These are phyloP conservation scores for Chelon auratus DNA, from an alignment of 2,797 vertebrate genomes.

Conservation along the genomic window DNA sequence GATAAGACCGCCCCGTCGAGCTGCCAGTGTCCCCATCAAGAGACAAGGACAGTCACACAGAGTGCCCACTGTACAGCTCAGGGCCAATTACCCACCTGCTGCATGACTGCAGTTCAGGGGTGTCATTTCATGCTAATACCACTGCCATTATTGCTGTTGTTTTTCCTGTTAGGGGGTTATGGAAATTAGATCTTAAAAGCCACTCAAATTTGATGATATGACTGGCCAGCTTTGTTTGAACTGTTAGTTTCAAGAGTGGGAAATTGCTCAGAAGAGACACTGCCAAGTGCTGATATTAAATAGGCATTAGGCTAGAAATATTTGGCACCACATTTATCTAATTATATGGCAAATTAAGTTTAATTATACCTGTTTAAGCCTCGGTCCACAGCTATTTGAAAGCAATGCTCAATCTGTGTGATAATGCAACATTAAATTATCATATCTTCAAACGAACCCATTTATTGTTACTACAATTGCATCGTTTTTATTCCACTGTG, in stretches of 20 bases:
- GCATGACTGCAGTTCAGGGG: conserved; percentile 64
- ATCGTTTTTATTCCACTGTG: neutral
- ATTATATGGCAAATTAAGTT: conserved; percentile 32
- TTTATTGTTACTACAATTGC: neutral
- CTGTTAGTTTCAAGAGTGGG: conserved; percentile 53
- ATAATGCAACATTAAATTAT: conserved; percentile 21
- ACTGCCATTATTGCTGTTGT: conserved; percentile 70
- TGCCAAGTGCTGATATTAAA: conserved; percentile 32
- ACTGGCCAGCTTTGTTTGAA: conserved; percentile 45
- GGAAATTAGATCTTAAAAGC: conserved; percentile 72
- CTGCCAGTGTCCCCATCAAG: conserved; percentile 55
- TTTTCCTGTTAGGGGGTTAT: conserved; percentile 70
- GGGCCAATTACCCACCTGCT: conserved; percentile 83
- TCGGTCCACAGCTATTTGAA: conserved; percentile 27
- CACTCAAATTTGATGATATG: conserved; percentile 53
- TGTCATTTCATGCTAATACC: conserved; percentile 72
- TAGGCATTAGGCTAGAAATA: conserved; percentile 16
- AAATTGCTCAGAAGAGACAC: conserved; percentile 40
- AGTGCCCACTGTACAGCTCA: conserved; percentile 58
- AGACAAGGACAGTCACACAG: conserved; percentile 70
- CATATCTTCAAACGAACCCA: conserved; percentile 3
- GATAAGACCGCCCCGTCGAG: conserved; percentile 62
- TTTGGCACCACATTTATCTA: conserved; percentile 37
- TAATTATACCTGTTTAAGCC: conserved; percentile 39
- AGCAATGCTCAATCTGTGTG: conserved; percentile 1